A percentile compares a stretch with the other conserved stretches of the same genome.
phyloP scores from a whole-genome alignment of 1,140 invertebrate species.

The Magallana angulata region DNA sequence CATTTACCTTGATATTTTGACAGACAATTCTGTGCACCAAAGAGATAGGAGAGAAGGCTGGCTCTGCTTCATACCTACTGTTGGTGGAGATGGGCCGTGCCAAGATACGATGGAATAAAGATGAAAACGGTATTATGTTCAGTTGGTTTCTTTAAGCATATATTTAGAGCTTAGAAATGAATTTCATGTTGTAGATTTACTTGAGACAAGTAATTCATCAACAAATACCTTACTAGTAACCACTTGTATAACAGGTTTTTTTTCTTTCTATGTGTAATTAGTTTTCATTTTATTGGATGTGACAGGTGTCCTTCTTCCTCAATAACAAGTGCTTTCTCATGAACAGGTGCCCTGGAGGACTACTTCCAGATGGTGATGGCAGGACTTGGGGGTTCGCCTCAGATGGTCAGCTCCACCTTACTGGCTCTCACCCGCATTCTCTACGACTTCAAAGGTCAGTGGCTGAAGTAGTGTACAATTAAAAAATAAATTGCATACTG shows the following conservation, averaged over 20 bases:
- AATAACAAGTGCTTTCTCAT: background rate
- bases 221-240: too few species aligned
- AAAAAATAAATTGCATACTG: background rate
- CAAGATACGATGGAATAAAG: slow-evolving; percentile 69
- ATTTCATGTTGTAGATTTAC: too few species aligned
- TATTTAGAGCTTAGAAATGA: too few species aligned
- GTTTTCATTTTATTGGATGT: too few species aligned
- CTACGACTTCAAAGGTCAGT: slow-evolving; percentile 86
- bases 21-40: slow-evolving; percentile 88
- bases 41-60: slow-evolving; percentile 90
- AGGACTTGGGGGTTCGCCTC: slow-evolving; percentile 85
- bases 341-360: slow-evolving; percentile 81
- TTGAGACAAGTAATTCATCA: too few species aligned
- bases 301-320: background rate
- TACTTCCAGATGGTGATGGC: slow-evolving; percentile 86
- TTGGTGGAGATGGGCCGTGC: slow-evolving; percentile 81
- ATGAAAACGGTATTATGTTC: background rate
- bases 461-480: background rate
- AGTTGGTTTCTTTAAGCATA: background rate
- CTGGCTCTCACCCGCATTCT: slow-evolving; percentile 86
- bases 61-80: slow-evolving; percentile 88
- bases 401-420: slow-evolving; percentile 85
- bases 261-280: too few species aligned
- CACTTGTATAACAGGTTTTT: too few species aligned
- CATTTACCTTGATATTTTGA: too few species aligned